Conservation (phyloP, 2,888 invertebrate species). For the Clepsis dumicolana region DNA sequence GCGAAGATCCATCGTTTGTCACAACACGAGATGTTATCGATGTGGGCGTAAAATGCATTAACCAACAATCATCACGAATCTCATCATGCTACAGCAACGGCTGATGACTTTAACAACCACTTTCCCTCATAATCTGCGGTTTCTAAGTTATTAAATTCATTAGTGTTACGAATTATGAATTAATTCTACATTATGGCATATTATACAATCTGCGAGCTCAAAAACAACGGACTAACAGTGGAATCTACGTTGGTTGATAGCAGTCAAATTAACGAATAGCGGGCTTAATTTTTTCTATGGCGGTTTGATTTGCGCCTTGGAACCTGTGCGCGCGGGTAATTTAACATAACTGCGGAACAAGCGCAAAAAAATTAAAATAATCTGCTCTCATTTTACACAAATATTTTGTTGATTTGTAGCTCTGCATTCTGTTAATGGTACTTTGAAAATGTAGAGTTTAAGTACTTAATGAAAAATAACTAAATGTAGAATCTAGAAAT, state of each 20-base stretch:
- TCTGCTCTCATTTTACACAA: too few relatives aligned
- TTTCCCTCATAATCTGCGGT: slow-evolving; percentile 43
- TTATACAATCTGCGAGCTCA: slow-evolving; percentile 28
- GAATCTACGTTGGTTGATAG: neutral
- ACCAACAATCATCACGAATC: slow-evolving; percentile 9
- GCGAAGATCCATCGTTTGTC: neutral
- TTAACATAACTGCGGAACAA: too few relatives aligned
- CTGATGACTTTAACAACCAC: slow-evolving; percentile 32
- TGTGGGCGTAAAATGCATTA: slow-evolving; percentile 2
- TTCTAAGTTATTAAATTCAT: slow-evolving; percentile 50
- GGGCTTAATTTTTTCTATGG: neutral
- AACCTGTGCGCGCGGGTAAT: too few relatives aligned
- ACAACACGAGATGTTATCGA: slow-evolving; percentile 3
- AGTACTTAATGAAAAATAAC: too few relatives aligned
- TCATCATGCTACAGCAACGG: slow-evolving; percentile 6
- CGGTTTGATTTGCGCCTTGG: too few relatives aligned
- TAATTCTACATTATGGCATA: slow-evolving; percentile 39
- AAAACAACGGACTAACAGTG: slow-evolving; percentile 7
- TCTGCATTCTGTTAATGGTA: too few relatives aligned
- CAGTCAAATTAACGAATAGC: neutral
- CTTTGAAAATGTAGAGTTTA: too few relatives aligned
- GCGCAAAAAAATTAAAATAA: too few relatives aligned
- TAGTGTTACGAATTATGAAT: slow-evolving; percentile 45
- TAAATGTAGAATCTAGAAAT: too few relatives aligned
- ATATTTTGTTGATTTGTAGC: too few relatives aligned